Evolutionary conservation across 1,140 invertebrate species (phyloP), one percentile per base, ranked within the genome.

Genomic region (Drosophila sproati): DNA sequence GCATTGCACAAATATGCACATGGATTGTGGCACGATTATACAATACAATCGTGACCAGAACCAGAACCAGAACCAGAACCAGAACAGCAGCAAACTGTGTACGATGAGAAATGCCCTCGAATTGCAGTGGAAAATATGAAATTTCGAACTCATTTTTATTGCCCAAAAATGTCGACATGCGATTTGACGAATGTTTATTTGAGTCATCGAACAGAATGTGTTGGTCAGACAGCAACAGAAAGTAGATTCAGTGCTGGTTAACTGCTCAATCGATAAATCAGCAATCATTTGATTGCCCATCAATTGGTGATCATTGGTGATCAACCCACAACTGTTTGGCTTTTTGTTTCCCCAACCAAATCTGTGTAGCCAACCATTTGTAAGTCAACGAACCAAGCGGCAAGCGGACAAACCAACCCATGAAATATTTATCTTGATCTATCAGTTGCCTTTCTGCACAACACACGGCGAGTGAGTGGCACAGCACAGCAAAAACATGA

Each of bases 1-100:
- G 48, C 52, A 55, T 43, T 63, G 51, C 60, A 77, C 20, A 67
- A 47, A 45, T 39, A 75, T 69, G 45, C 50, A 43, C 48, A 60
- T 43, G 62, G 50, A 63, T 20, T 20, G 20, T 20, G 59, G 43
- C 41, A 52, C 63, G 80, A 88, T 89, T 88, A 82, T 88, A 88
- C 79, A 88, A 87, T 87, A 88, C 79, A 88, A 87, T 87, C 82
- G 82, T 77, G 81, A 85, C 73, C 68, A 57, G 51, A 69, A 59
- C 50, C 64, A 83, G 51, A 69, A 59, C 50, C 64, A 83, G 20
- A 20, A 68, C 31, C 70, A 78, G 10, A 43, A 43, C 10, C 3
- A 4, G 10, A 43, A 43, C 10, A 3, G 39, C 20, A 43, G 10
- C 39, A 43, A 0, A 43, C 39, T 61, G 73, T 55, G 64, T 61